Evolutionary conservation across 2,888 invertebrate genomes (phyloP), one percentile per base, ranked within the genome.

Genomic region (Melinaea menophilus): DNA sequence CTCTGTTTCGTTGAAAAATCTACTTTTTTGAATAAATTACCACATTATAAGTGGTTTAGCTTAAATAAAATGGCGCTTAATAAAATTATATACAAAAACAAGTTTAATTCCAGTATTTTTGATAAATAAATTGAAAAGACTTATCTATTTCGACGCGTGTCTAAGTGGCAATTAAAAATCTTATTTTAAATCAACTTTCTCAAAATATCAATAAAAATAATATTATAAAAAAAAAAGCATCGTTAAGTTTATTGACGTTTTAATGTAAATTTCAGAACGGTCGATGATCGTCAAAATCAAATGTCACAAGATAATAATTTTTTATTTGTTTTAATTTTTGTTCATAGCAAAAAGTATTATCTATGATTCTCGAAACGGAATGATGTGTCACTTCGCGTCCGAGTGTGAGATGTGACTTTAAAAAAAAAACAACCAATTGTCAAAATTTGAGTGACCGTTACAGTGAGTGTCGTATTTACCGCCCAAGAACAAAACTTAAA

Each of bases 231-330:
- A 11, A 59, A 68, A 74, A 70, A 70, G 68, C 68, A 59, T 66
- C 72, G 73, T 82, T 80, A 83, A 84, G 55, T 81, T 82, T 83
- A 82, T 79, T 70, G 79, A 73, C 74, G 64, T 73, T 74, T 71
- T 75, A 75, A 78, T 75, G 67, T 66, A 59, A 68, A 72, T 71
- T 69, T 71, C 70, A 65, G 73, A 54, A 68, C 74, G 73, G 72
- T 74, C 71, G 71, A 67, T 71, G 72, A 69, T 69, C 69, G 69
- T 56, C 58, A 61, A 57, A 60, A 54, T 51, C 46, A 57, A 61
- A 63, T 62, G 60, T 59, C 59, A 60, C 46, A 34, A 55, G 55
- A 56, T 5, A 37, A 37, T 2, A 37, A 9, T 41, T 41, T 41
- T 41, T 41, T 2, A 11, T 9, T 9, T 7, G 11, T 7, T 41